Evolutionary conservation across 1,140 invertebrate genomes (phyloP).

Genomic region (Pseudomyrmex concolor): DNA sequence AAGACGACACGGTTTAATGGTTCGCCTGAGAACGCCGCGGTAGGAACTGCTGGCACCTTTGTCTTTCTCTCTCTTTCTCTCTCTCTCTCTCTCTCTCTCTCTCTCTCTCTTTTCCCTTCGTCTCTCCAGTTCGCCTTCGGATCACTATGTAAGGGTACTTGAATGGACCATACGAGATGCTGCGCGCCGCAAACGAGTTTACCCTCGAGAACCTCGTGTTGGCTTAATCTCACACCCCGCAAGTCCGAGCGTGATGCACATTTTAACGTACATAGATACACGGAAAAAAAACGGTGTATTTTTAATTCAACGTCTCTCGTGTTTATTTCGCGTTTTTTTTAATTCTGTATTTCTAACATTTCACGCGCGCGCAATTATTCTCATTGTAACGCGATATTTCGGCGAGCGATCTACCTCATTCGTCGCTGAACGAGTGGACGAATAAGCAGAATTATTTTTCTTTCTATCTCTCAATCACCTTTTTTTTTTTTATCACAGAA

Average conservation of each 20-base stretch:
- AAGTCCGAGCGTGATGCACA: not conserved
- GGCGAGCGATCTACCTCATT: not conserved
- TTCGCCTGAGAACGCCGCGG: conserved; percentile 71
- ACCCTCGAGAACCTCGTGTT: conserved; percentile 49
- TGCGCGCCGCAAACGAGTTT: conserved; percentile 45
- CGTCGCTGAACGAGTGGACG: not conserved
- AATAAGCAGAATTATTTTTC: not conserved
- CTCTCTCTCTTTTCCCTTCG: not conserved
- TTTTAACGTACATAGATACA: too few species aligned
- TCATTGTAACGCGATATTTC: not conserved
- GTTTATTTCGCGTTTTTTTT: not conserved
- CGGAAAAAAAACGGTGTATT: not conserved
- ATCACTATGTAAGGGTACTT: conserved; percentile 45
- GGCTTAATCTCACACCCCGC: conserved; percentile 37
- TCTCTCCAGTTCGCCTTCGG: conserved; percentile 3
- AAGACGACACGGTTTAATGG: conserved; percentile 73
- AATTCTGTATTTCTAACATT: not conserved
- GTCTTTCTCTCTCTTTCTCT: not conserved
- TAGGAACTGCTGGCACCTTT: conserved; percentile 28
- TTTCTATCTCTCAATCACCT: not conserved
- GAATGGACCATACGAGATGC: conserved; percentile 37
- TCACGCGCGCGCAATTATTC: not conserved
- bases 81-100: not conserved
- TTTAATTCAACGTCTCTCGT: conserved; percentile 14
- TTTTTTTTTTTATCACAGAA: not conserved